phyloP scores from a whole-genome alignment of 2,797 vertebrate genomes.

The Eleutherodactylus coqui region DNA sequence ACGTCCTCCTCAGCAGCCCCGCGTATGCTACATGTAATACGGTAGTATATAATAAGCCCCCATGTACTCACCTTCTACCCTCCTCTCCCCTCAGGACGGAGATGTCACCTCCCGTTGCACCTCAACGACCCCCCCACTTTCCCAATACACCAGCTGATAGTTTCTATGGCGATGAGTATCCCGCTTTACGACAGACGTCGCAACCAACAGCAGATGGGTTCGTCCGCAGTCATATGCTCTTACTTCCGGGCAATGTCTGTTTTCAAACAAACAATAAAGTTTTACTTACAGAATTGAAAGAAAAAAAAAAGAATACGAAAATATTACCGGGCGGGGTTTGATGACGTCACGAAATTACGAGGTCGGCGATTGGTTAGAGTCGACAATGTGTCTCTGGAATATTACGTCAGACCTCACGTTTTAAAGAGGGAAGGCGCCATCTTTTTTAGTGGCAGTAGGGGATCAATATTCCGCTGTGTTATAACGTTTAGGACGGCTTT shows the following conservation, averaged over 20 bases:
- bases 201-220: background rate
- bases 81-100: constrained; percentile 13
- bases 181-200: constrained; percentile 49
- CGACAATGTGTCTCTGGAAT: background rate
- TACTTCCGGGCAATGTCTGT: background rate
- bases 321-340: background rate
- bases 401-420: background rate
- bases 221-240: background rate
- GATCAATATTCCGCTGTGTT: background rate
- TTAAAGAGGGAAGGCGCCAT: background rate
- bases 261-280: constrained; percentile 28
- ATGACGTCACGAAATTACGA: background rate
- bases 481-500: background rate
- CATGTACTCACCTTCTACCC: background rate
- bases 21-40: constrained; percentile 3
- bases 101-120: background rate
- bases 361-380: background rate
- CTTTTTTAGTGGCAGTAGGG: background rate
- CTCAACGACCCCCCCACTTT: constrained; percentile 6
- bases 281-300: background rate
- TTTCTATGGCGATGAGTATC: constrained; percentile 45
- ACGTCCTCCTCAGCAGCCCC: background rate
- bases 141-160: constrained; percentile 52
- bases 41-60: background rate
- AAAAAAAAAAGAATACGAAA: background rate